Evolutionary conservation across 2,888 invertebrate genomes (phyloP), one percentile per base, ranked within the genome.

Genomic region (Ectemnius cavifrons): DNA sequence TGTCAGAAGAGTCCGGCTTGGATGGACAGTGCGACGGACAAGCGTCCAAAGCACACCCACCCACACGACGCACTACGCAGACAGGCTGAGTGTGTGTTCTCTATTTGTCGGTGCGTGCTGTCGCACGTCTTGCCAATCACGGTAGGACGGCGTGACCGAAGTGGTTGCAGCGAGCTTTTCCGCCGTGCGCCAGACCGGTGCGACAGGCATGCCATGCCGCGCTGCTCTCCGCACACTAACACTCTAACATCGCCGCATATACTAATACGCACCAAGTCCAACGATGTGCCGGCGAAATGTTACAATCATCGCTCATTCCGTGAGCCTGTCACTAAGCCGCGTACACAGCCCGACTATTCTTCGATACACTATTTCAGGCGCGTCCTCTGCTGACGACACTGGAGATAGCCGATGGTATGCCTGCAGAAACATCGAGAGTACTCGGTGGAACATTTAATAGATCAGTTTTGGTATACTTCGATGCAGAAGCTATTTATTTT

Each of bases 241-340:
- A 37, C 8, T 1, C 37, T 6, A 4, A 11, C 11, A 37, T 37
- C 8, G 8, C 0, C 37, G 8, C 37, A 4, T 8, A 37, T 37
- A 37, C 37, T 37, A 37, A 37, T 37, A 0, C 37, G 11, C 8
- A 8, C 37, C 8, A 37, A 4, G 37, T 11, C 37, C 23, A 23
- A 2, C 23, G 3, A 23, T 23, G 23, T 23, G 23, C 78, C 78
- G 67, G 80, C 80, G 77, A 81, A 84, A 82, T 78, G 83, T 76
- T 84, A 84, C 85, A 83, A 86, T 85, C 86, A 79, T 83, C 75
- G 80, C 72, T 81, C 78, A 76, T 80, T 73, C 71, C 72, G 58
- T 59, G 52, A n/a, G n/a, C 23, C 61, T 62, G 37, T 37, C 37
- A 37, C 37, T 37, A 37, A 37, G 37, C 37, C 37, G 37, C 37